Base-by-base conservation (phyloP, 1,140 invertebrate genomes). In the Homarus americanus region DNA sequence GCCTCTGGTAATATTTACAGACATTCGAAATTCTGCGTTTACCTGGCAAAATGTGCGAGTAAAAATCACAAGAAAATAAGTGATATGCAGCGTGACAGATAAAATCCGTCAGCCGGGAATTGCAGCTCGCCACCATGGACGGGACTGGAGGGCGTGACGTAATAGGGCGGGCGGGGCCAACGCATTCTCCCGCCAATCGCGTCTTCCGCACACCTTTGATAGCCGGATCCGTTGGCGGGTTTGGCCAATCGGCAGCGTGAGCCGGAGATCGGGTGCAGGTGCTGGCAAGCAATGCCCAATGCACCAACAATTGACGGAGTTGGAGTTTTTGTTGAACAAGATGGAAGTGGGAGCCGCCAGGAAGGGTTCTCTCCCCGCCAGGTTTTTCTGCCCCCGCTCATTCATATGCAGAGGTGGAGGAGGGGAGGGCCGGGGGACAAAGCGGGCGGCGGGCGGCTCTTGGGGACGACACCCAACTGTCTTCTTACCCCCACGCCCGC, bases 201-300 rank as follows among this genome's bases (percentile, higher is more conserved):
- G 4, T 20, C 58, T 4, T 20, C 15, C 15, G 15, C 4, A 24
- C 12, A 4, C 58, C 58, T 20, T 24, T 63, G 58, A 63, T 24
- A 24, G 75, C 17, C 75, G 20, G 36, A 40, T 38, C 75, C 75
- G 75, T 38, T 78, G 75, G 36, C 24, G 24, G n/a, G 4, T 12
- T 40, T 38, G 75, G 32, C 75, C 75, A 78, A 78, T 78, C 75
- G 28, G 24, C 32, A 9, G 38, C 36, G 24, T 4, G 17, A 78
- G 24, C 28, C 38, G 32, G 17, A 41, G 41, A 38, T 78, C 75
- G 17, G 75, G 17, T 78, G 75, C 75, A 78, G 75, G 75, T 38
- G 75, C 75, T 38, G 38, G 36, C 75, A 78, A 78, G 75, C 75
- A 78, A 40, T 78, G 75, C 75, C 75, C 75, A 78, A 78, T 78